Evolutionary conservation across 2,113 vertebrate species (phyloP), one percentile per base, ranked within the genome.

Genomic region (Arenaria interpres): DNA sequence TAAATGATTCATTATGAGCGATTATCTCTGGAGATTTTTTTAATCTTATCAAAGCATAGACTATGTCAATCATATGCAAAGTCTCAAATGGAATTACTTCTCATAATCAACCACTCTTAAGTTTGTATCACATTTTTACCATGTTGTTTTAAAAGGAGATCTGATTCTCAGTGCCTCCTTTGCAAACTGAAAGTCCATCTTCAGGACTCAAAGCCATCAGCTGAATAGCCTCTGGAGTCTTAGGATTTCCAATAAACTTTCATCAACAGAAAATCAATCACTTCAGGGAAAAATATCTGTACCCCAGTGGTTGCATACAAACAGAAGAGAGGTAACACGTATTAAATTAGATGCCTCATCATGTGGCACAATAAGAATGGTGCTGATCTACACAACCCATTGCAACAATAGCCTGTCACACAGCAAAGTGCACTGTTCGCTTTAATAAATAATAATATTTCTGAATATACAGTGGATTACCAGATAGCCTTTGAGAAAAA

Each of bases 1-100:
- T 96, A 97, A 98, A 97, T 97, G 84, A 97, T 97, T 97, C 92
- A 96, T 96, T 97, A 91, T 89, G 59, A 95, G 79, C 6, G 0
- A 96, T 79, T 97, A 95, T 96, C 85, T 95, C 88, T 95, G 76
- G 89, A 96, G 97, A 95, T 79, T 90, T 96, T 96, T 96, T 81
- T 78, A 97, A 95, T 51, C 82, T 97, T 95, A 88, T 93, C 71
- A 97, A 97, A 97, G 90, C 83, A 85, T 20, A 96, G 89, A 89
- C 74, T 95, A 54, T 96, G 95, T 89, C 97, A 97, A 95, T 97
- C 96, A 94, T 73, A 53, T 78, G 33, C 27, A 4, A 96, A 95
- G 56, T 83, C 86, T 97, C 81, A 97, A 78, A 95, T 63, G 77
- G 83, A 93, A 96, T 67, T 87, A 76, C 64, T 94, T 84, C 85